Evolutionary conservation across 2,113 vertebrate species (phyloP).

Genomic region (Vombatus ursinus): DNA sequence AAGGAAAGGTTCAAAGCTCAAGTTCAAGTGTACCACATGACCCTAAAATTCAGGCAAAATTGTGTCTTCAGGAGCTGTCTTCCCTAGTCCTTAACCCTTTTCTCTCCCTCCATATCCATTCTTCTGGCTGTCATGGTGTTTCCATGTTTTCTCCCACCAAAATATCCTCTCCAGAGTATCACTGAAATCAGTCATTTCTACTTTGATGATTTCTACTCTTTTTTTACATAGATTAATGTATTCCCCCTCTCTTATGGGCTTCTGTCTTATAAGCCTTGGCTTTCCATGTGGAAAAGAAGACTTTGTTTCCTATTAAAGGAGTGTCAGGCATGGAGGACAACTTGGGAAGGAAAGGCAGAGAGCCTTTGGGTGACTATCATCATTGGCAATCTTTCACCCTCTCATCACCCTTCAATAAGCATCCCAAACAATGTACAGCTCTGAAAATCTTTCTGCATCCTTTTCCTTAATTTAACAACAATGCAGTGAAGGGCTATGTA

Average conservation of each 20-base stretch:
- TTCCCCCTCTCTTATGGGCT: slow-evolving; percentile 20
- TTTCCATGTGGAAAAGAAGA: background rate
- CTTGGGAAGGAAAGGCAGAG: background rate
- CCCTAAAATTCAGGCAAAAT: background rate
- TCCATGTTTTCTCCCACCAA: background rate
- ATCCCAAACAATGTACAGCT: background rate
- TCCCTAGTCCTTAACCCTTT: background rate
- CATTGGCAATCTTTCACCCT: background rate
- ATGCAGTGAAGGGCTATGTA: slow-evolving; percentile 31
- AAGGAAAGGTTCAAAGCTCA: background rate
- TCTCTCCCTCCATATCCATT: background rate
- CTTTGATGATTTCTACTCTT: background rate
- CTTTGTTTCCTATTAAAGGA: slow-evolving; percentile 24
- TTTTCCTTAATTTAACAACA: slow-evolving; percentile 25
- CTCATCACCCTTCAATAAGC: background rate
- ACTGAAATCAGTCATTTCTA: background rate
- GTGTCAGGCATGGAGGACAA: slow-evolving; percentile 1
- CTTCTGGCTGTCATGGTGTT: background rate
- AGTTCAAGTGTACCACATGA: background rate
- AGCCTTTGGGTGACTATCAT: background rate
- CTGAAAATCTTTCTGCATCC: background rate
- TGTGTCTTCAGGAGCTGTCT: background rate
- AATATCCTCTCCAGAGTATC: slow-evolving; percentile 8
- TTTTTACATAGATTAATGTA: background rate
- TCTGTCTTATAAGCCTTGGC: slow-evolving; percentile 14